A percentile compares a stretch with the other conserved stretches of the same genome.
Evolutionary conservation across 2,113 vertebrate genomes (phyloP).

Genomic region (Pedionomus torquatus): DNA sequence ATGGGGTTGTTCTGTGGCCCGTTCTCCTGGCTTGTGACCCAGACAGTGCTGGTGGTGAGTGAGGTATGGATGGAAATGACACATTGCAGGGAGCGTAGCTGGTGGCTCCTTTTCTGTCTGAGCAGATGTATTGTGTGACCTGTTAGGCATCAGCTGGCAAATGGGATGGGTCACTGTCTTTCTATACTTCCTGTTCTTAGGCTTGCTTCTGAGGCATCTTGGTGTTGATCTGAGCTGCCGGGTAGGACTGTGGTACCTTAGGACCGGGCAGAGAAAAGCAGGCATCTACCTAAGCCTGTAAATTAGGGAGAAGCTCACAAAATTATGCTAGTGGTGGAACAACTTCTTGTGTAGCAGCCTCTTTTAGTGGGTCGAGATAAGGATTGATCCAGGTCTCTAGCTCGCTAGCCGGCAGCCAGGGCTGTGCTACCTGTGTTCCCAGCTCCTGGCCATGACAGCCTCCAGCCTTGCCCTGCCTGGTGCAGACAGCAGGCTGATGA

Average conservation of each 20-base stretch:
- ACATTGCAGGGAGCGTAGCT: not conserved
- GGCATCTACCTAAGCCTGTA: not conserved
- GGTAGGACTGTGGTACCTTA: not conserved
- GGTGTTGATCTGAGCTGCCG: not conserved
- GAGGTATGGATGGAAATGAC: not conserved
- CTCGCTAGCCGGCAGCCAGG: not conserved
- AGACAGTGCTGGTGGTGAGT: not conserved
- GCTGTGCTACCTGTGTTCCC: not conserved
- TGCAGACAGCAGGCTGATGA: not conserved
- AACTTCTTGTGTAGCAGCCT: not conserved
- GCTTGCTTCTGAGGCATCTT: not conserved
- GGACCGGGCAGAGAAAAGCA: not conserved
- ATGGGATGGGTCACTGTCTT: not conserved
- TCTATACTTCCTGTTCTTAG: not conserved
- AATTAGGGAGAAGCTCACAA: not conserved
- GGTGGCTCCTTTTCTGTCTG: not conserved
- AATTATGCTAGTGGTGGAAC: not conserved
- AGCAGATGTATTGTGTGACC: not conserved
- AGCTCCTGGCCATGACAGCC: not conserved
- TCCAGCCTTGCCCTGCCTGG: not conserved
- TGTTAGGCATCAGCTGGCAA: not conserved
- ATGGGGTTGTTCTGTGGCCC: not conserved
- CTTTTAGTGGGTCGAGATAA: not conserved
- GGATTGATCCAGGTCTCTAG: not conserved
- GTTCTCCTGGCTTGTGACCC: not conserved